Evolutionary conservation across 2,888 invertebrate genomes (phyloP), one percentile per base, ranked within the genome.

Genomic region (Dugesia japonica): DNA sequence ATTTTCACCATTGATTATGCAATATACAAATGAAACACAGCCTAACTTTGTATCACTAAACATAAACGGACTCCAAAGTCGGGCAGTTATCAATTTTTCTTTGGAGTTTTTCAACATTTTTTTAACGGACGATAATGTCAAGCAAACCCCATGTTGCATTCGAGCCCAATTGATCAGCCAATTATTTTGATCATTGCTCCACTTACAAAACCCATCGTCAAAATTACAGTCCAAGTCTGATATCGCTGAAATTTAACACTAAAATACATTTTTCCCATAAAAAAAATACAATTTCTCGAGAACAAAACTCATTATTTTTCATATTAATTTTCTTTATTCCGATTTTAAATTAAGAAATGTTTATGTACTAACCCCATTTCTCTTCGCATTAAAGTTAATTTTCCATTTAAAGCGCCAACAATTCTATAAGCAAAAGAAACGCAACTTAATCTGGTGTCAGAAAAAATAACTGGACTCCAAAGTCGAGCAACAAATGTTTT

Each of bases 101-200:
- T 56, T n/a, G 56, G 23, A 7, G 7, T 4, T 20, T 23, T n/a
- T 4, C 7, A 56, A 1, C 23, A 56, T 20, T n/a, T 56, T 56
- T 56, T 9, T n/a, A 20, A 20, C 56, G 7, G 56, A 56, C 7
- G 56, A 56, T n/a, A 56, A 56, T 56, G 56, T 56, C 56, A 56
- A 56, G 17, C 56, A 56, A 56, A 56, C 56, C 20, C 56, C 23
- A 7, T 23, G 56, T 20, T 56, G 7, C 23, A 71, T 75, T 75
- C 42, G 38, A 9, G 26, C 56, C 75, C 75, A 75, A 42, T 75
- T 75, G 4, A 42, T 75, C 15, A 75, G 42, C 75, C 75, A 75
- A 27, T 75, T 75, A 28, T 75, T 75, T 13, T 42, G 75, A 75
- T 75, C 75, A 15, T 75, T 75, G n/a, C 26, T 75, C 75, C 75